phyloP scores from a whole-genome alignment of 2,888 invertebrate genomes.

The Ophioninae sp. region DNA sequence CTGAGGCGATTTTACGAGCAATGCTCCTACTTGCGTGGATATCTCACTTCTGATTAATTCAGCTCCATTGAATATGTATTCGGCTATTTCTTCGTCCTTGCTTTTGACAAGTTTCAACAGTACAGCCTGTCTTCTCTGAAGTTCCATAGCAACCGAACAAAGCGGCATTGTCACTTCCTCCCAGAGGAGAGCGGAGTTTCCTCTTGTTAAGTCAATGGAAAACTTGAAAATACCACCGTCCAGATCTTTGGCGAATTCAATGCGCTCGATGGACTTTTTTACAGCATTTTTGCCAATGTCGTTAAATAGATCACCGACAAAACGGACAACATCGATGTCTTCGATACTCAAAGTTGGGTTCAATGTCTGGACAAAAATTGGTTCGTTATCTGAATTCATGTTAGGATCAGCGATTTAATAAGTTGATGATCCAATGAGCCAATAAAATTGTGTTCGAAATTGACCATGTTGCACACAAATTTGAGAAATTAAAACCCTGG shows the following conservation, averaged over 20 bases:
- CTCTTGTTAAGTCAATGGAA: conserved; percentile 69
- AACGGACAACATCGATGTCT: conserved; percentile 65
- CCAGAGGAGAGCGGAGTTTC: conserved; percentile 69
- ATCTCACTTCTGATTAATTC: conserved; percentile 73
- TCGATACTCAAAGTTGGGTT: conserved; percentile 73
- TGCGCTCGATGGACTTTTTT: conserved; percentile 62
- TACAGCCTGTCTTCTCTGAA: conserved; percentile 67
- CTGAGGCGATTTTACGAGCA: not conserved
- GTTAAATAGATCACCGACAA: conserved; percentile 68
- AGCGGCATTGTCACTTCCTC: conserved; percentile 72
- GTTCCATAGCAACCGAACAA: conserved; percentile 68
- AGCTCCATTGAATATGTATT: conserved; percentile 76
- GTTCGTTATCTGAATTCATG: not conserved
- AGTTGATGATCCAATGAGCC: too few relatives aligned
- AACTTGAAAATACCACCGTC: conserved; percentile 73
- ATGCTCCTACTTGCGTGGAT: not conserved
- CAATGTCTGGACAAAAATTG: conserved; percentile 65
- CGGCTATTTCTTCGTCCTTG: conserved; percentile 77
- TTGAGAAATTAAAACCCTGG: too few relatives aligned
- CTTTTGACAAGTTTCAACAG: conserved; percentile 71
- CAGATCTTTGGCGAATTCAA: conserved; percentile 69
- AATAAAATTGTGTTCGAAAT: too few relatives aligned
- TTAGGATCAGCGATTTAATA: not conserved
- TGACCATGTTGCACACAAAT: too few relatives aligned
- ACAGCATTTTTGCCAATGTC: conserved; percentile 69